These are phyloP conservation scores for Rhyacichthys aspro DNA, from an alignment of 2,797 vertebrate species.

Conservation along the genomic window DNA sequence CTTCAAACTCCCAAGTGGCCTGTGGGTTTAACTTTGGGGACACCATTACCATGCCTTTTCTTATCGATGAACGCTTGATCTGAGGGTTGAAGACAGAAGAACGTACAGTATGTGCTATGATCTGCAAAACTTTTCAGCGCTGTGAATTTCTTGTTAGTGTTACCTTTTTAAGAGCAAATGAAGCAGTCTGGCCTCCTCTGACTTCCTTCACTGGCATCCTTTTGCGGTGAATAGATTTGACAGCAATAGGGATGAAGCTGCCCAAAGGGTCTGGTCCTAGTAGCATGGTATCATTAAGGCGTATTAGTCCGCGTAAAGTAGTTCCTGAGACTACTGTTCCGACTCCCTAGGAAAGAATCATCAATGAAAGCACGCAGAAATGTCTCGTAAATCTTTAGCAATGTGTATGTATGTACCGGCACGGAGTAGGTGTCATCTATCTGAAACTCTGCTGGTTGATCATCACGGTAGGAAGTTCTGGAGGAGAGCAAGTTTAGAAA, in stretches of 20 bases:
- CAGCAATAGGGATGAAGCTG: conserved; percentile 94
- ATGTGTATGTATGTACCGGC: conserved; percentile 76
- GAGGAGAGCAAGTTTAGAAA: conserved; percentile 97
- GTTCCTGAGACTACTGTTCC: conserved; percentile 98
- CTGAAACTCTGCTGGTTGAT: conserved; percentile 97
- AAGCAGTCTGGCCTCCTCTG: conserved; percentile 95
- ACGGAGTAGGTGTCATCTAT: conserved; percentile 99
- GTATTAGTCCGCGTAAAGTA: conserved; percentile 93
- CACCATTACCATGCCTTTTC: conserved; percentile 99
- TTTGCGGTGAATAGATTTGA: conserved; percentile 98
- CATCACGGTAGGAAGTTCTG: conserved; percentile 92
- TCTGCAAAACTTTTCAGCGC: too few relatives aligned
- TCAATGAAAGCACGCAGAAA: neutral
- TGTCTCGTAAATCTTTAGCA: neutral
- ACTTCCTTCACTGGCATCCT: conserved; percentile 99
- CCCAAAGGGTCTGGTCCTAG: conserved; percentile 96
- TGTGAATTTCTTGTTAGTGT: neutral
- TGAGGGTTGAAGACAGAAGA: conserved; percentile 43
- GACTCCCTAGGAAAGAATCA: conserved; percentile 84
- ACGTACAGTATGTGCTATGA: neutral
- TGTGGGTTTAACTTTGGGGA: conserved; percentile 94
- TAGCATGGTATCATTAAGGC: conserved; percentile 95
- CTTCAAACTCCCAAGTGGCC: conserved; percentile 99
- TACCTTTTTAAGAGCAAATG: conserved; percentile 98
- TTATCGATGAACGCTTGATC: conserved; percentile 98